Conservation (phyloP, 2,113 vertebrate genomes). For the Ancistrus triradiatus region DNA sequence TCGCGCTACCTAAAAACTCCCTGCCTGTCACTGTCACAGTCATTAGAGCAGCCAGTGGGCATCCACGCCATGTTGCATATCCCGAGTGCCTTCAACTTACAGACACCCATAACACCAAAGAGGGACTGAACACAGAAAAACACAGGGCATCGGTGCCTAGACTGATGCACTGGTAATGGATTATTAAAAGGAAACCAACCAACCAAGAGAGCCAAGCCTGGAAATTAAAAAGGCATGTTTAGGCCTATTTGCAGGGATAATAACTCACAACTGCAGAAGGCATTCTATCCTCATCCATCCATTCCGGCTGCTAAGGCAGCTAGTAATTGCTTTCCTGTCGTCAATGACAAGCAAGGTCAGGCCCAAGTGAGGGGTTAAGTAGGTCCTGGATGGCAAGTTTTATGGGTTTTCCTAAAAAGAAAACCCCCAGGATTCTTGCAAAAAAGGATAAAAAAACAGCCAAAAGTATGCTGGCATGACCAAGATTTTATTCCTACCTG, state of each 20-base stretch:
- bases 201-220: slow-evolving; percentile 56
- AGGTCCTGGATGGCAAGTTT: slow-evolving; percentile 15
- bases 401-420: not conserved
- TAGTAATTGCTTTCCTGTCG: slow-evolving; percentile 66
- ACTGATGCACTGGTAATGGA: too few species aligned
- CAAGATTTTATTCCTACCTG: slow-evolving; percentile 30
- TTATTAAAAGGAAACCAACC: slow-evolving; percentile 52
- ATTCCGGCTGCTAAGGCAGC: slow-evolving; percentile 20
- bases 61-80: slow-evolving; percentile 26
- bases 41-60: slow-evolving; percentile 23
- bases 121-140: not conserved
- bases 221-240: slow-evolving; percentile 60
- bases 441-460: not conserved
- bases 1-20: slow-evolving; percentile 20
- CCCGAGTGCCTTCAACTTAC: slow-evolving; percentile 23
- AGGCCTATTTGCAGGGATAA: slow-evolving; percentile 54
- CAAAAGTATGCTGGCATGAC: slow-evolving; percentile 17
- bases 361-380: not conserved
- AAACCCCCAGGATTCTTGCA: slow-evolving; percentile 5
- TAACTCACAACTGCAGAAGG: slow-evolving; percentile 45
- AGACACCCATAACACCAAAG: slow-evolving; percentile 5
- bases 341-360: slow-evolving; percentile 31
- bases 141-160: too few species aligned
- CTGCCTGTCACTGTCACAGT: slow-evolving; percentile 34
- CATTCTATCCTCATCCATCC: not conserved